Conservation (phyloP, 2,888 invertebrate genomes). For the Sialis fuliginosa region DNA sequence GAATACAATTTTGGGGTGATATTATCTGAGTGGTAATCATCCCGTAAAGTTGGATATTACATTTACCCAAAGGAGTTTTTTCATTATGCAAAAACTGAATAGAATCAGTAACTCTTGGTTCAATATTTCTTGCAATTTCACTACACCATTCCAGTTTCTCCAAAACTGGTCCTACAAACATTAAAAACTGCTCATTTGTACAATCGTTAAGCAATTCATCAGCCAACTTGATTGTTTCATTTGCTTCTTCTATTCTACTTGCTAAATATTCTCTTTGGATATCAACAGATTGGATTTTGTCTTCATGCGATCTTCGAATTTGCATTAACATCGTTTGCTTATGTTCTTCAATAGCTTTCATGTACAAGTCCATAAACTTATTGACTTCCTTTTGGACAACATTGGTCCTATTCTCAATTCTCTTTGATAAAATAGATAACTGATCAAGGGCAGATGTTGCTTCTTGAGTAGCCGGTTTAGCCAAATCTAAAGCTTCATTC, state of each 20-base stretch:
- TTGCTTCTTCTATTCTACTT: constrained; percentile 34
- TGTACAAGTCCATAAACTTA: constrained; percentile 44
- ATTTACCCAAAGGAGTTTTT: constrained; percentile 22
- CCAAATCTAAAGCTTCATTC: constrained; percentile 40
- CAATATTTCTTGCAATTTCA: constrained; percentile 26
- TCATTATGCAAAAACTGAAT: constrained; percentile 36
- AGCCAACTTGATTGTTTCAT: constrained; percentile 41
- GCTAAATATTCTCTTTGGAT: constrained; percentile 28
- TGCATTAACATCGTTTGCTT: constrained; percentile 22
- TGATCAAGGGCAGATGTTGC: constrained; percentile 35
- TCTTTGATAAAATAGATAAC: constrained; percentile 24
- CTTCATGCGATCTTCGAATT: constrained; percentile 14
- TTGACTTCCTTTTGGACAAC: constrained; percentile 43
- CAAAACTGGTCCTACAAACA: constrained; percentile 43
- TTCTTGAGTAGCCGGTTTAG: constrained; percentile 39
- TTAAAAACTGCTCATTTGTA: constrained; percentile 52
- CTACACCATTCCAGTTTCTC: constrained; percentile 44
- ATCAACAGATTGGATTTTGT: constrained; percentile 24
- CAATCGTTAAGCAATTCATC: constrained; percentile 43
- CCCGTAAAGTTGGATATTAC: constrained; percentile 30
- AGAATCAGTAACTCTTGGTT: constrained; percentile 24
- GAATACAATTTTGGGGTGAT: constrained; percentile 36
- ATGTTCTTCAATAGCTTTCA: constrained; percentile 42
- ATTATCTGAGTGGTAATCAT: constrained; percentile 45
- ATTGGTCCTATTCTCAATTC: constrained; percentile 22